Evolutionary conservation across 1,140 invertebrate genomes (phyloP).

Genomic region (Drosophila navojoa): DNA sequence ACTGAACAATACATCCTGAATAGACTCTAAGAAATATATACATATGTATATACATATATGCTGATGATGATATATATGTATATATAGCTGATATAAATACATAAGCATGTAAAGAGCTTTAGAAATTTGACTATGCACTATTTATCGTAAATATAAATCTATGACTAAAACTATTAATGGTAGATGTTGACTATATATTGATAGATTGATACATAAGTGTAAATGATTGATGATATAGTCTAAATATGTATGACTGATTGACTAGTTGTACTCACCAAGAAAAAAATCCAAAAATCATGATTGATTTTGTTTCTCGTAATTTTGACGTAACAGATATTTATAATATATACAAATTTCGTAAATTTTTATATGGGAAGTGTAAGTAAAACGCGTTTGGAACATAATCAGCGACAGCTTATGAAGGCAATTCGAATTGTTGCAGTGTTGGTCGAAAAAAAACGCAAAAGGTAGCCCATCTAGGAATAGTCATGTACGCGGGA

Average conservation of each 20-base stretch:
- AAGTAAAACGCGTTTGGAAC: not conserved
- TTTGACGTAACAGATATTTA: not conserved
- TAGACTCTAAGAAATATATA: constrained; percentile 58
- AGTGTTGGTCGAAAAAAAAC: constrained; percentile 33
- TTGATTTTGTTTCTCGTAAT: not conserved
- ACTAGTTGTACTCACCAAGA: no score
- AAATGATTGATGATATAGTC: no score
- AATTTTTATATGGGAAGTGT: constrained; percentile 32
- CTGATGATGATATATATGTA: not conserved
- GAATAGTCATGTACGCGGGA: constrained; percentile 19
- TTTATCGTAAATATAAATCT: not conserved
- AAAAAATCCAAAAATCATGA: not conserved
- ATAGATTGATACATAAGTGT: no score
- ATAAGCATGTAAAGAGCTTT: constrained; percentile 9
- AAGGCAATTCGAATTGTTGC: not conserved
- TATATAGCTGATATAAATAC: constrained; percentile 23
- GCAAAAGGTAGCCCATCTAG: not conserved
- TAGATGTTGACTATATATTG: not conserved
- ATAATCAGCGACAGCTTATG: not conserved
- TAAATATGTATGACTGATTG: no score
- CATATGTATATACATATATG: no score
- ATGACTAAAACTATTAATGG: not conserved
- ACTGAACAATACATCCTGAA: constrained; percentile 63
- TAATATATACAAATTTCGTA: not conserved
- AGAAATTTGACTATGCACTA: constrained; percentile 8